Conservation (phyloP, 2,888 invertebrate genomes). For the Ornithoptera priamus region DNA sequence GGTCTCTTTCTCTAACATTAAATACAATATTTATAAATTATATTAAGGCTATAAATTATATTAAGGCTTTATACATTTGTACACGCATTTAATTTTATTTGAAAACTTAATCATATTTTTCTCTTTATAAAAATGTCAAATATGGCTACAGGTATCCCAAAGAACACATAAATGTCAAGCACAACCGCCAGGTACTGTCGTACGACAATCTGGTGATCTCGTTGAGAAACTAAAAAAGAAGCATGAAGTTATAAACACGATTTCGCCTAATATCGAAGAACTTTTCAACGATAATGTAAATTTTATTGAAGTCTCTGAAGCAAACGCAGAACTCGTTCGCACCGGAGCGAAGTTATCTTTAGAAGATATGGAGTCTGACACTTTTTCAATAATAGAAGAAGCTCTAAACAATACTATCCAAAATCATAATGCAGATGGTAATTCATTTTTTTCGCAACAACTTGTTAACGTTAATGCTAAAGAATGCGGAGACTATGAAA, state of each 20-base stretch:
- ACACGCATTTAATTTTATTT: background rate
- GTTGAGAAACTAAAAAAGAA: slow-evolving; percentile 74
- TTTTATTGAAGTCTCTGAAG: slow-evolving; percentile 60
- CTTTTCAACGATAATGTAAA: slow-evolving; percentile 36
- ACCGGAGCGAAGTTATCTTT: slow-evolving; percentile 71
- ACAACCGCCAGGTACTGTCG: slow-evolving; percentile 81
- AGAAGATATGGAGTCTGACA: slow-evolving; percentile 73
- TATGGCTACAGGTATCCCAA: slow-evolving; percentile 84
- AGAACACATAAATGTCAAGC: slow-evolving; percentile 89
- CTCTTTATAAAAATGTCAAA: background rate
- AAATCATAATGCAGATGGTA: slow-evolving; percentile 15
- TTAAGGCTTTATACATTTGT: background rate
- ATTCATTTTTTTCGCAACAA: slow-evolving; percentile 16
- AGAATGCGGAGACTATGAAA: slow-evolving; percentile 46
- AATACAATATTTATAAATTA: background rate
- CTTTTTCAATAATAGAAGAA: slow-evolving; percentile 62
- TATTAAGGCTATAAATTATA: background rate
- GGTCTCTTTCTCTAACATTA: background rate
- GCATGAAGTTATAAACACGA: slow-evolving; percentile 42
- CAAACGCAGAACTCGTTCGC: slow-evolving; percentile 67
- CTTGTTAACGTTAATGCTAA: slow-evolving; percentile 27
- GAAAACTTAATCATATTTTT: background rate
- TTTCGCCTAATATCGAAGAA: slow-evolving; percentile 23
- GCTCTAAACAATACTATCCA: slow-evolving; percentile 42
- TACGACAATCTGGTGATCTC: slow-evolving; percentile 71